These are phyloP conservation scores for Muscicapa comitata DNA, from an alignment of 2,797 vertebrate genomes.

Conservation along the genomic window DNA sequence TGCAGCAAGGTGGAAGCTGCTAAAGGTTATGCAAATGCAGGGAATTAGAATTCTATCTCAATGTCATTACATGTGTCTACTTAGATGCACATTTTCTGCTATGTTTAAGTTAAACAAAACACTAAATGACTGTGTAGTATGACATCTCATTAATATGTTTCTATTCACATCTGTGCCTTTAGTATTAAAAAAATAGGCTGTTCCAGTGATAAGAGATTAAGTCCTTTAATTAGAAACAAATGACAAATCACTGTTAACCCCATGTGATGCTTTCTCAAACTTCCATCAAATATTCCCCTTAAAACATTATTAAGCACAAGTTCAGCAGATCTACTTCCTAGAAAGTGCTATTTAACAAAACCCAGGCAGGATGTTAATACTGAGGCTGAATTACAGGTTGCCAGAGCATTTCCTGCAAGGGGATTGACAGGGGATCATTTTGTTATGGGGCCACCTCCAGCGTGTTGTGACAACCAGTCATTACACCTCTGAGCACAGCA, in stretches of 20 bases:
- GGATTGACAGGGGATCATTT: constrained; percentile 99
- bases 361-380: constrained; percentile 88
- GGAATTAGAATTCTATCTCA: constrained; percentile 77
- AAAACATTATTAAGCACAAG: constrained; percentile 97
- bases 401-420: constrained; percentile 86
- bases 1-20: constrained; percentile 72
- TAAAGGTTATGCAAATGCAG: constrained; percentile 75
- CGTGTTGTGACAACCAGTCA: constrained; percentile 99
- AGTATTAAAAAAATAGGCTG: constrained; percentile 85
- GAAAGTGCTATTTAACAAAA: constrained; percentile 99
- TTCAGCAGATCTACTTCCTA: constrained; percentile 97
- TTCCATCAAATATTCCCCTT: constrained; percentile 87
- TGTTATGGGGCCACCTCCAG: constrained; percentile 94
- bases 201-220: constrained; percentile 95
- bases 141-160: constrained; percentile 87
- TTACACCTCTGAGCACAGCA: constrained; percentile 93
- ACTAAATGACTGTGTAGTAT: constrained; percentile 82
- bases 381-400: constrained; percentile 97
- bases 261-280: constrained; percentile 80
- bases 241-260: constrained; percentile 98
- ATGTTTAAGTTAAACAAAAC: constrained; percentile 87
- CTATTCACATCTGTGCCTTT: constrained; percentile 86
- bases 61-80: constrained; percentile 78
- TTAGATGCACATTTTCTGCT: constrained; percentile 81
- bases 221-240: constrained; percentile 91